A percentile compares a stretch with the other conserved stretches of the same genome.
phyloP scores from a whole-genome alignment of 2,113 vertebrate species.

The Isichthys henryi region DNA sequence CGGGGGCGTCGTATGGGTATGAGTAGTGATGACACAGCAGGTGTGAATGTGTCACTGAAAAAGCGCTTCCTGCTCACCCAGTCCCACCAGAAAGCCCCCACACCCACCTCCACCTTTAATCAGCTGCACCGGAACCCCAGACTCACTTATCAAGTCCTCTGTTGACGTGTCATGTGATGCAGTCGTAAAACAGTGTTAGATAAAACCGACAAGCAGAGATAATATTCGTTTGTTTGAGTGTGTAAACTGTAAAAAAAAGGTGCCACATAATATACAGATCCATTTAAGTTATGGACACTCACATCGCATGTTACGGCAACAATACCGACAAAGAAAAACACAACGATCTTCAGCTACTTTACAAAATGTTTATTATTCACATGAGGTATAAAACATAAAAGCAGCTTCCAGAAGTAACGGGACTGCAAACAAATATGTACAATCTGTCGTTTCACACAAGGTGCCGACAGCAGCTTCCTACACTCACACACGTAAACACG shows the following conservation, averaged over 20 bases:
- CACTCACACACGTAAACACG: not conserved
- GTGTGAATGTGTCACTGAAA: not conserved
- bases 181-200: not conserved
- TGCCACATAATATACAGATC: not conserved
- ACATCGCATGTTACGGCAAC: not conserved
- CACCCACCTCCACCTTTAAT: no score
- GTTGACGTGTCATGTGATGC: not conserved
- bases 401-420: not conserved
- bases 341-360: not conserved
- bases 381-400: slow-evolving; percentile 16
- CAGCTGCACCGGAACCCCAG: not conserved
- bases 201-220: not conserved
- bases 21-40: not conserved
- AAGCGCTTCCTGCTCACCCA: not conserved
- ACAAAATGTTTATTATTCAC: slow-evolving; percentile 4
- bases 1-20: not conserved
- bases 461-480: not conserved
- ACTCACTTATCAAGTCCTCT: not conserved
- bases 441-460: not conserved
- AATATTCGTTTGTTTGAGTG: no score
- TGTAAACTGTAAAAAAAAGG: not conserved
- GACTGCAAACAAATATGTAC: not conserved
- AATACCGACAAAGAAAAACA: not conserved
- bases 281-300: not conserved
- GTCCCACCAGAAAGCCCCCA: not conserved